Evolutionary conservation across 2,888 invertebrate genomes (phyloP).

Genomic region (Rhingia campestris): DNA sequence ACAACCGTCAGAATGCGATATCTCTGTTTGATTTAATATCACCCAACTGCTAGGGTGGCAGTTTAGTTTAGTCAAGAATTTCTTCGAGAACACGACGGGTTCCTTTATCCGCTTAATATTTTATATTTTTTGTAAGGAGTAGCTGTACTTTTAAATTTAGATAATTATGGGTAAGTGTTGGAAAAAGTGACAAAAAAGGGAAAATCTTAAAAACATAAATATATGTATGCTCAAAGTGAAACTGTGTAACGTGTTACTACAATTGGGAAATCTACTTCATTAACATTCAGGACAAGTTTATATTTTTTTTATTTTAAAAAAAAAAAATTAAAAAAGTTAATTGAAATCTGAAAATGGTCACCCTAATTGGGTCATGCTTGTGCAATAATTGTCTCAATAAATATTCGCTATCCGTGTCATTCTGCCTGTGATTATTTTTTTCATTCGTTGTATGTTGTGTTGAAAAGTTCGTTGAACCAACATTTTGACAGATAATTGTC

Average conservation of each 20-base stretch:
- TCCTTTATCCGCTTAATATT: not conserved
- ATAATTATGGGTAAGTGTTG: slow-evolving; percentile 49
- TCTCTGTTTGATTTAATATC: slow-evolving; percentile 45
- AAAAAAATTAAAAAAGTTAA: not conserved
- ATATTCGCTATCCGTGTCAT: slow-evolving; percentile 8
- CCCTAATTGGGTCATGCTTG: no score
- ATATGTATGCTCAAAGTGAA: no score
- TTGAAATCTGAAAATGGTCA: no score
- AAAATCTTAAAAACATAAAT: no score
- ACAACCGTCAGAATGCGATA: slow-evolving; percentile 25
- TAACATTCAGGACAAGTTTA: not conserved
- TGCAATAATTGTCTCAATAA: not conserved
- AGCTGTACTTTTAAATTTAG: not conserved
- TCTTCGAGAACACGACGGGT: slow-evolving; percentile 33
- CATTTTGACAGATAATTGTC: not conserved
- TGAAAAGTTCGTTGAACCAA: not conserved
- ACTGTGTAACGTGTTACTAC: no score
- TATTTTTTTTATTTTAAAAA: not conserved
- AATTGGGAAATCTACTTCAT: not conserved
- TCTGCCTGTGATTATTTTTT: not conserved
- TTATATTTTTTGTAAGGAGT: not conserved
- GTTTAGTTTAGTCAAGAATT: slow-evolving; percentile 52
- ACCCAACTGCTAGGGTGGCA: slow-evolving; percentile 28
- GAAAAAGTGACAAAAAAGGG: not conserved
- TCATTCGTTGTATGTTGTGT: not conserved